Conservation (phyloP, 2,113 vertebrate genomes). For the Geococcyx californianus region DNA sequence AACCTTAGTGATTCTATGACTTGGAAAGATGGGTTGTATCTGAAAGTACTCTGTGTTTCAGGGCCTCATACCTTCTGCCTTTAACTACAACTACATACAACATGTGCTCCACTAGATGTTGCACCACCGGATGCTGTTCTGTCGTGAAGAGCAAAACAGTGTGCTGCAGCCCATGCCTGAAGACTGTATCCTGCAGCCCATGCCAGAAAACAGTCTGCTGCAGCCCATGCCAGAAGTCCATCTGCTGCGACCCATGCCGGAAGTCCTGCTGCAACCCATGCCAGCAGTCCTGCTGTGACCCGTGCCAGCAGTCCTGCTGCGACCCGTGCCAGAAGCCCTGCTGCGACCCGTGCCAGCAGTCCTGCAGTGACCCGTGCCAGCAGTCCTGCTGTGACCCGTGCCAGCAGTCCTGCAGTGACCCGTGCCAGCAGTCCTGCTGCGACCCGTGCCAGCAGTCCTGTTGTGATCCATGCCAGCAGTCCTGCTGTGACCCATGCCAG, state of each 20-base stretch:
- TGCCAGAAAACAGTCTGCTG: background rate
- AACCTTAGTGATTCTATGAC: too few relatives aligned
- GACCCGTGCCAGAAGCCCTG: background rate
- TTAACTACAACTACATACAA: background rate
- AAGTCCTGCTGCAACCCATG: background rate
- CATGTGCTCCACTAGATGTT: slow-evolving; percentile 32
- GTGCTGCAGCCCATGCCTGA: slow-evolving; percentile 4
- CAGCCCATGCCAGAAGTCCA: background rate
- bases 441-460: background rate
- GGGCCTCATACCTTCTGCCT: background rate
- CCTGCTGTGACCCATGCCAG: background rate
- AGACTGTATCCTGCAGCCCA: background rate
- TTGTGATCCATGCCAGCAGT: background rate
- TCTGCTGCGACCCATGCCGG: background rate
- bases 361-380: background rate
- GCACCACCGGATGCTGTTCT: slow-evolving; percentile 7
- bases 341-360: background rate
- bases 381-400: background rate
- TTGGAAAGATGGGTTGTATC: background rate
- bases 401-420: background rate
- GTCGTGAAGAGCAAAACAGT: slow-evolving; percentile 30
- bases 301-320: background rate
- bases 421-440: background rate
- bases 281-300: background rate
- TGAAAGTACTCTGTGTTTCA: background rate